Percentiles rank a stretch among this genome's conserved stretches.
Evolutionary conservation across 2,888 invertebrate genomes (phyloP).

Genomic region (Neelides folsomi): DNA sequence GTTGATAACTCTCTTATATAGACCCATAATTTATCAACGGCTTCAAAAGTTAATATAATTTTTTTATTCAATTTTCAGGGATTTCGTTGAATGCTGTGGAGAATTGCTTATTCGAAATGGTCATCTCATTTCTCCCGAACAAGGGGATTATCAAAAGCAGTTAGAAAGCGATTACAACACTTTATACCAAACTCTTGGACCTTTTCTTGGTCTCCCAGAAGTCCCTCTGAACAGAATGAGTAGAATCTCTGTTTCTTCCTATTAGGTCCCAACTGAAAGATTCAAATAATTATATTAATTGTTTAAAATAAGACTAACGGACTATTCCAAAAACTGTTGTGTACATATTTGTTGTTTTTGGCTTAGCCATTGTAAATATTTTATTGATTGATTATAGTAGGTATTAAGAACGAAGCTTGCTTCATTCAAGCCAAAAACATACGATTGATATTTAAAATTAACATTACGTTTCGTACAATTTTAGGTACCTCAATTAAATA

Average conservation of each 20-base stretch:
- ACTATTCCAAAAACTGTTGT: no score
- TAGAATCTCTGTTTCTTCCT: conserved; percentile 32
- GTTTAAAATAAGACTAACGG: no score
- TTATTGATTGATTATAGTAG: no score
- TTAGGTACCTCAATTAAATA: no score
- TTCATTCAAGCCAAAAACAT: no score
- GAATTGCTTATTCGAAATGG: conserved; percentile 31
- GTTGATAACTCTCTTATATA: no score
- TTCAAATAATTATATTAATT: not conserved
- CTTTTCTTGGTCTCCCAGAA: conserved; percentile 27
- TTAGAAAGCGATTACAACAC: conserved; percentile 28
- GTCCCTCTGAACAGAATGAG: conserved; percentile 31
- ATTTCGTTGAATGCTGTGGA: conserved; percentile 33
- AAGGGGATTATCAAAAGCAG: conserved; percentile 30
- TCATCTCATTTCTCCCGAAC: conserved; percentile 29
- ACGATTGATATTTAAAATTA: no score
- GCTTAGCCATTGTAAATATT: no score
- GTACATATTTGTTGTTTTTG: no score
- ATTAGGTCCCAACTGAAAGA: conserved; percentile 11
- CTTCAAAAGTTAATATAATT: not conserved
- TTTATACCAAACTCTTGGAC: conserved; percentile 28
- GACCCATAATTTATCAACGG: no score
- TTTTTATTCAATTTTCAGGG: conserved; percentile 16
- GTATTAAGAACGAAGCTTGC: no score
- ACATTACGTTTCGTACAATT: no score